phyloP scores from a whole-genome alignment of 2,113 vertebrate species.

The Hyaena hyaena region DNA sequence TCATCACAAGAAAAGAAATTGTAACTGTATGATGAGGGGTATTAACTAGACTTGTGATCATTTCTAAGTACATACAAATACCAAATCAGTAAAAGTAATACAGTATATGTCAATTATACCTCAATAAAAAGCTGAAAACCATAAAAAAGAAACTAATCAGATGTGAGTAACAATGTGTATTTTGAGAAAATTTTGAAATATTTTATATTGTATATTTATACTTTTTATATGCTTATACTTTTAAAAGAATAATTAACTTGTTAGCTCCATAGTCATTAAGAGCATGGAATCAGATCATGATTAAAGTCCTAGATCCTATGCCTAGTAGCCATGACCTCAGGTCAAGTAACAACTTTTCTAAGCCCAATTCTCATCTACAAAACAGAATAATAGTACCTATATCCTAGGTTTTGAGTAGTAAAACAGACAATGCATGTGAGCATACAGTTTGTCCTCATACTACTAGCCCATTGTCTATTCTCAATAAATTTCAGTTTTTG shows the following conservation, averaged over 20 bases:
- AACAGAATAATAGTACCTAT: background rate
- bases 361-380: background rate
- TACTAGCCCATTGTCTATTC: background rate
- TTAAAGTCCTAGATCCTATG: background rate
- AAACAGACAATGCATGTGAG: background rate
- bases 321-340: background rate
- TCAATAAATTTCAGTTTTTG: background rate
- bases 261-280: background rate
- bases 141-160: background rate
- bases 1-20: background rate
- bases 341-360: background rate
- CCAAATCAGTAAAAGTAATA: background rate
- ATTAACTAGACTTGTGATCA: background rate
- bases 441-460: background rate
- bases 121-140: background rate
- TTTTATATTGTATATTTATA: background rate
- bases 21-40: background rate
- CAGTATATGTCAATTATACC: background rate
- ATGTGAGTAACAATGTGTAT: background rate
- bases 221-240: background rate
- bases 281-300: background rate
- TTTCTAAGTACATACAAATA: background rate
- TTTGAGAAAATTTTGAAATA: background rate
- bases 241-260: background rate
- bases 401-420: background rate